Evolutionary conservation across 2,113 vertebrate species (phyloP), one percentile per base, ranked within the genome.

Genomic region (Xyliphius kryptos): DNA sequence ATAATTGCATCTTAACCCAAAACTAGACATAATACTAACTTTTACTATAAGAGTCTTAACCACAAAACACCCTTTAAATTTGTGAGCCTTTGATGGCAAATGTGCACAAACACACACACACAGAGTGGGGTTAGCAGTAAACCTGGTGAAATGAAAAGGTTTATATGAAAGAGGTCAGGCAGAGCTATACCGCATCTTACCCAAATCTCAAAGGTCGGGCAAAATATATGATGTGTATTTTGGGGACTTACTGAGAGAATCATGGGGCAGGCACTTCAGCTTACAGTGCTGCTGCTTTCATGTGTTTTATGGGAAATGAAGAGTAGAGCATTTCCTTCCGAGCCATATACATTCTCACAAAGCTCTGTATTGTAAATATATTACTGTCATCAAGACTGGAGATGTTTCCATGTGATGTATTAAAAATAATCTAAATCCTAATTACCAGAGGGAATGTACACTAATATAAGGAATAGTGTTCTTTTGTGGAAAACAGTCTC

Each of bases 111-210:
- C n/a, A n/a, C n/a, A n/a, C n/a, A n/a, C n/a, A n/a, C n/a, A n/a
- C n/a, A n/a, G n/a, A n/a, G n/a, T n/a, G n/a, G n/a, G n/a, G n/a
- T 53, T 68, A 59, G 40, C 2, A 3, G 26, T 52, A 56, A 64
- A 20, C 49, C 19, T 9, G 36, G 51, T 19, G 40, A 72, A 75
- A 62, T 65, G 66, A 71, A 72, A 68, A 56, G 15, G 22, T 61
- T 44, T 12, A 71, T 63, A 59, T 68, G 65, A 79, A 81, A 62
- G 70, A 77, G 77, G 76, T 77, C 75, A 76, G 49, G 52, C n/a
- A n/a, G n/a, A n/a, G n/a, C n/a, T n/a, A n/a, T n/a, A n/a, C n/a
- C n/a, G n/a, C n/a, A n/a, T n/a, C n/a, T n/a, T n/a, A n/a, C n/a
- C n/a, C n/a, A n/a, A n/a, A n/a, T n/a, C 61, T 74, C 61, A 70